Evolutionary conservation across 2,888 invertebrate genomes (phyloP).

Genomic region (Dendrolimus houi): DNA sequence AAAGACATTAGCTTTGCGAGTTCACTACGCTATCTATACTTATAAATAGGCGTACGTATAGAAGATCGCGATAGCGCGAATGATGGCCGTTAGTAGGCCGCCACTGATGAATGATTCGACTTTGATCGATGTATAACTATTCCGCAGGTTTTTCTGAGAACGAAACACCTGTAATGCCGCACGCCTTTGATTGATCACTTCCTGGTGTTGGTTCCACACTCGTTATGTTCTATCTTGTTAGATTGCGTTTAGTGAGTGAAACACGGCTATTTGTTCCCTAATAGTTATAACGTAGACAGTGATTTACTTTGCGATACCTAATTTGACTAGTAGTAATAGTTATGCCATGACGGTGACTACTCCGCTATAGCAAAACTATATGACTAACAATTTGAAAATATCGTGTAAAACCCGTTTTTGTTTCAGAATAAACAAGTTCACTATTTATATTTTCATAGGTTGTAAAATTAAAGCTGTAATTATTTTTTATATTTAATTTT

Average conservation of each 20-base stretch:
- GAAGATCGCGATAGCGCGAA: constrained; percentile 1
- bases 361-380: too few relatives aligned
- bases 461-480: too few relatives aligned
- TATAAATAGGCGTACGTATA: background rate
- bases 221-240: background rate
- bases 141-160: constrained; percentile 6
- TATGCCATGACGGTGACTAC: too few relatives aligned
- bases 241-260: background rate
- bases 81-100: constrained; percentile 2
- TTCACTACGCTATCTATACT: too few relatives aligned
- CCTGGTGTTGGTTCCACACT: constrained; percentile 3
- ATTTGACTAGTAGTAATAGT: background rate
- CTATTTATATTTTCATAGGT: too few relatives aligned
- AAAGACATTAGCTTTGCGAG: too few relatives aligned
- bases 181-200: constrained; percentile 17
- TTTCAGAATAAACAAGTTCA: too few relatives aligned
- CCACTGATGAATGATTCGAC: constrained; percentile 9
- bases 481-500: too few relatives aligned
- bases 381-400: too few relatives aligned
- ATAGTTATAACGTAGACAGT: background rate
- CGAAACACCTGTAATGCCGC: constrained; percentile 14
- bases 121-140: constrained; percentile 13
- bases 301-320: background rate
- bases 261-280: background rate
- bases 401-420: too few relatives aligned